Evolutionary conservation across 2,888 invertebrate species (phyloP).

Genomic region (Athrips mouffetella): DNA sequence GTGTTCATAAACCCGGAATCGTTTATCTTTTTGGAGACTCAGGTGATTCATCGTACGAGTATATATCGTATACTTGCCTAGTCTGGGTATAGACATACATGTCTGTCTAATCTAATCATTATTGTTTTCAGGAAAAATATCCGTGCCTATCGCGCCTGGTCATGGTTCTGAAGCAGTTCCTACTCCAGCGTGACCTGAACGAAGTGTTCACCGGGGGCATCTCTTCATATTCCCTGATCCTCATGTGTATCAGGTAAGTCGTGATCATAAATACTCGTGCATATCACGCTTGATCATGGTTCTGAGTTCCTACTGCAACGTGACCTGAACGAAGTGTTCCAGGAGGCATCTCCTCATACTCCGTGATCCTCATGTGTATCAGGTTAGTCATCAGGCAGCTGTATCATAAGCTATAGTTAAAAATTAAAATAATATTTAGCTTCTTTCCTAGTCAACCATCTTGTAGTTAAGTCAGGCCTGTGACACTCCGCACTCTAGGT

Average conservation of each 20-base stretch:
- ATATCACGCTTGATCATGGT: slow-evolving; percentile 97
- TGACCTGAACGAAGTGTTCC: slow-evolving; percentile 99
- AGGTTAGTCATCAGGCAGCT: no score
- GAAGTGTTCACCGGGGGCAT: slow-evolving; percentile 99
- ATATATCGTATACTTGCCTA: no score
- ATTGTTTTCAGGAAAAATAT: slow-evolving; percentile 80
- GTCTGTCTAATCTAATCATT: background rate
- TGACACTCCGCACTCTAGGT: no score
- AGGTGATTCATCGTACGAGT: no score
- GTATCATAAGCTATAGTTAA: no score
- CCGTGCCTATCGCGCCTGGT: slow-evolving; percentile 96
- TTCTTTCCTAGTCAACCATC: no score
- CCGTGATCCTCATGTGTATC: slow-evolving; percentile 98
- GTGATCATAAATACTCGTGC: slow-evolving; percentile 93
- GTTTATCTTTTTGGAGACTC: no score
- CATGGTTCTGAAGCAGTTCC: slow-evolving; percentile 98
- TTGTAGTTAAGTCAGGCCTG: no score
- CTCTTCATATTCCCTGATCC: slow-evolving; percentile 98
- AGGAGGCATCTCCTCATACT: slow-evolving; percentile 99
- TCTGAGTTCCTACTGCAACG: slow-evolving; percentile 97
- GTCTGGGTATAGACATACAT: background rate
- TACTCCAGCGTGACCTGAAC: slow-evolving; percentile 97
- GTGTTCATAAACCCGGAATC: no score
- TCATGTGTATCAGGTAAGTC: slow-evolving; percentile 99
- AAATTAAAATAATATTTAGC: no score